phyloP scores from a whole-genome alignment of 37 sponge, comb jelly and placozoan species.

The Halichondria panicea region DNA sequence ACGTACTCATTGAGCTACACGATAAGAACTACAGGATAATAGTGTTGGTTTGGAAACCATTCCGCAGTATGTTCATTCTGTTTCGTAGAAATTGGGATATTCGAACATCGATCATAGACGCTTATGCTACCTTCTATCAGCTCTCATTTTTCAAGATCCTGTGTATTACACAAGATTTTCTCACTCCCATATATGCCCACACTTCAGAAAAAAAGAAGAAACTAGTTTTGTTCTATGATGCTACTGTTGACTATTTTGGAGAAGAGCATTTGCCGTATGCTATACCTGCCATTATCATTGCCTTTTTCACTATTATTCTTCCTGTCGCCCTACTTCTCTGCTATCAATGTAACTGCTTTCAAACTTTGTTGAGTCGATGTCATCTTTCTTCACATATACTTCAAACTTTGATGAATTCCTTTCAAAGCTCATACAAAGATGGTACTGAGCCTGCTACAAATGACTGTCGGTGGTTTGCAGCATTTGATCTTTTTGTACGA shows the following conservation, averaged over 20 bases:
- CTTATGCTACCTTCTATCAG: background rate
- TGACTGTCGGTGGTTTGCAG: background rate
- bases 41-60: background rate
- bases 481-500: background rate
- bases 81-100: background rate
- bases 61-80: background rate
- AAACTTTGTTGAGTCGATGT: background rate
- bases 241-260: background rate
- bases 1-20: background rate
- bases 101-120: conserved; percentile 1
- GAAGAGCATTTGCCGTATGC: background rate
- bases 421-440: conserved; percentile 3
- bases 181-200: background rate
- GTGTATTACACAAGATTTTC: background rate
- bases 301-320: background rate
- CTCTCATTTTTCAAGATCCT: background rate
- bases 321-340: background rate
- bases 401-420: background rate
- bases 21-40: background rate
- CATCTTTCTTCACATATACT: background rate
- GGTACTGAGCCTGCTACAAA: background rate
- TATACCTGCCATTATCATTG: background rate
- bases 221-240: background rate
- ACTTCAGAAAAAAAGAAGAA: background rate
- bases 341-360: background rate